Base-by-base conservation (phyloP, 2,797 vertebrate genomes). In the Toxotes lorentzi region DNA sequence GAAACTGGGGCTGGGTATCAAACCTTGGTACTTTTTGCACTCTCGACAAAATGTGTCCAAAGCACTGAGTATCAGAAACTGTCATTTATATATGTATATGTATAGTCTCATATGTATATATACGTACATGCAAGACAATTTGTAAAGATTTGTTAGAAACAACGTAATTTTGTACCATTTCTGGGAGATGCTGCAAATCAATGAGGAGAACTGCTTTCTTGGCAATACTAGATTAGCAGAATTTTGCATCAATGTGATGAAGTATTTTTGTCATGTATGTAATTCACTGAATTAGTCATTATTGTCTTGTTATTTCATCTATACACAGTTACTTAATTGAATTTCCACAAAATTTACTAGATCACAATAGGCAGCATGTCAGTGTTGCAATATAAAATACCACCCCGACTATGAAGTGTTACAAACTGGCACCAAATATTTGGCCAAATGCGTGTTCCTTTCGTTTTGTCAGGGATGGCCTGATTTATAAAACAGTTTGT, bases 191-290 rank as follows among this genome's bases (percentile, higher is more conserved):
- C 43, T 73, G 63, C 41, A 64, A 67, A 73, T 47, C 21, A 71
- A 50, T 57, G 45, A 72, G 24, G 23, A 66, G 1, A 66, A 76
- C 57, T 38, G 43, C 58, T 74, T 61, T n/a, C 11, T 32, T 59
- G 67, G 48, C 34, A 68, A 73, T 50, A 78, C 47, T 41, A 43
- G 59, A 79, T 79, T 76, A 54, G 74, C 50, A 76, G 23, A 34
- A 69, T 65, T 79, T 88, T 82, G 40, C 88, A 86, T 90, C 86
- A 90, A 89, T 91, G 79, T 91, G 90, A 92, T 87, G 85, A 84
- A 90, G 59, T 23, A 65, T 16, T 27, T 68, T 66, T 32, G 41
- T 57, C 17, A 16, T 57, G 16, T 21, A 48, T 71, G 81, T 79
- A 83, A 88, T 84, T 91, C 75, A 87, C 73, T 85, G 79, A 90